Evolutionary conservation across 1,140 invertebrate species (phyloP), one percentile per base, ranked within the genome.

Genomic region (Mactra quadrangularis): DNA sequence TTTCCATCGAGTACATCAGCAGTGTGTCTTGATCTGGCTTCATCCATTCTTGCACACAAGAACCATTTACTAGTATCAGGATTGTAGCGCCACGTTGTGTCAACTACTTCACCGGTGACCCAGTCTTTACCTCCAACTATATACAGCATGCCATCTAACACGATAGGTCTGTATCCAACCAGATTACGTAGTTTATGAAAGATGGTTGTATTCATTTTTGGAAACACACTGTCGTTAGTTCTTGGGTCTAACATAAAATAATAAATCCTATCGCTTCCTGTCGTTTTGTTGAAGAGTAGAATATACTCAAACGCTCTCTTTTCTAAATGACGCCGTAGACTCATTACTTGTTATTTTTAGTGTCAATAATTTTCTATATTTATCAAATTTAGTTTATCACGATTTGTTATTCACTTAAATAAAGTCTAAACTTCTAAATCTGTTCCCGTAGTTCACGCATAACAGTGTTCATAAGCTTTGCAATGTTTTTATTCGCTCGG

Each of bases 281-380:
- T 87, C 7, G 77, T 78, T 38, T 81, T 87, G 68, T 90, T 89
- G 57, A 91, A 91, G 94, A 96, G 90, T 94, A 95, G 27, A 94
- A 95, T 72, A 72, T 88, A 91, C 25, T 88, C 87, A 45, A 77
- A 86, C 27, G 33, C 33, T 45, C n/a, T 50, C 31, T 52, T 31
- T 22, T 70, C 29, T 19, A 50, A 38, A 33, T 53, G 29, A 41
- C 66, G 6, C 1, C 75, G 59, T 9, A 66, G 25, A 31, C 45
- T 68, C 64, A 68, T 68, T 6, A 2, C 22, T 66, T 9, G 38
- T 11, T 35, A 35, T 62, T 62, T 35, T n/a, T 19, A 62, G 55
- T 59, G 55, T 17, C 19, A n/a, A n/a, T n/a, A n/a, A n/a, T n/a
- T n/a, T n/a, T n/a, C n/a, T n/a, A n/a, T n/a, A n/a, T n/a, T n/a